Evolutionary conservation across 2,797 vertebrate species (phyloP), one percentile per base, ranked within the genome.

Genomic region (Lutjanus argentimaculatus): DNA sequence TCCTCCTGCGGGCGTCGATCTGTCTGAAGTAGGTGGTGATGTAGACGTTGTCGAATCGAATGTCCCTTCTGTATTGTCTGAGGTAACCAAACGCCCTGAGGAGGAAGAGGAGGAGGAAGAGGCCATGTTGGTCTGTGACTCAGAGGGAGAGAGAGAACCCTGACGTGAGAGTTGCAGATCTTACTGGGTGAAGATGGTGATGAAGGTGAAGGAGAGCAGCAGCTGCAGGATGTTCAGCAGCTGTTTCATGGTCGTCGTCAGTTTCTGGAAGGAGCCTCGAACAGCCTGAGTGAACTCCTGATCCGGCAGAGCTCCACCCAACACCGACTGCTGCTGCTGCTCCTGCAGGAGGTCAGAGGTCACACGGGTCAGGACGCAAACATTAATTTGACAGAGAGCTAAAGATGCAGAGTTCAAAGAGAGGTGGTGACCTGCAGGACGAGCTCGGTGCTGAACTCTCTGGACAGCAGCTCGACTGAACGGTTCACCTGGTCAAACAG

Each of bases 11-110:
- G 0, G 91, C 89, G 0, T 99, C 97, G 0, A 98, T 96, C 78
- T 95, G 95, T 49, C 84, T 89, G 90, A 99, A 98, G 85, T 97
- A 97, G 25, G 94, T 94, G 71, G 96, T 97, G 88, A 99, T 72
- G 73, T 98, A 99, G 65, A 96, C 11, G 77, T 99, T 99, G 90
- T 99, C 98, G 2, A 97, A 97, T 55, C 69, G 72, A 48, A 98
- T 81, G 43, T 98, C 94, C 1, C 49, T 49, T 22, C 88, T 94
- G 82, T 97, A 99, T 3, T 42, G 74, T 2, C 85, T 67, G 12
- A 90, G 83, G 88, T 99, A 99, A 48, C 85, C 42, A 68, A 96
- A 95, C 0, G 96, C 95, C 67, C 97, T 98, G 88, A 67, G 43
- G 62, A 69, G 22, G 68, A 77, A 6, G 64, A 63, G 8, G 48